Conservation (phyloP, 2,888 invertebrate species). For the Leptopilina myrica region DNA sequence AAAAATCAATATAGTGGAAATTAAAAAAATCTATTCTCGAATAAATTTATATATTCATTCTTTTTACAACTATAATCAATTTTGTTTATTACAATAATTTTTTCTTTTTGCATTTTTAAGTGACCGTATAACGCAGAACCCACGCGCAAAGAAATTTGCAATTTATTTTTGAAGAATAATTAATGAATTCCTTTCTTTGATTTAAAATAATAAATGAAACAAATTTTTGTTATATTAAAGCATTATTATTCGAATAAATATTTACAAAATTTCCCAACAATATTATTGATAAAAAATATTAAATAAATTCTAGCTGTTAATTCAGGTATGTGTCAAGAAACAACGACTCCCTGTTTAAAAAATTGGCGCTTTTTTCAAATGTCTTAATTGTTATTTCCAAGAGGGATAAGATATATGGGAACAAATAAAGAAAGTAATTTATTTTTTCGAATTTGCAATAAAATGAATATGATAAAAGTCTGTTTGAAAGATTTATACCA, state of each 20-base stretch:
- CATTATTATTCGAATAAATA: not conserved
- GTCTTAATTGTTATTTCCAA: not conserved
- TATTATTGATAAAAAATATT: not conserved
- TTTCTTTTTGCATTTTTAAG: slow-evolving; percentile 12
- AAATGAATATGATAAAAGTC: not conserved
- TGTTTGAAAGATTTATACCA: not conserved
- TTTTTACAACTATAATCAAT: slow-evolving; percentile 20
- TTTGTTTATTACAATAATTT: slow-evolving; percentile 12
- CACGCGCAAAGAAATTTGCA: slow-evolving; percentile 37
- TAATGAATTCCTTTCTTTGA: not conserved
- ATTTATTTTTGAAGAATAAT: not conserved
- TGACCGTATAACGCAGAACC: slow-evolving; percentile 35
- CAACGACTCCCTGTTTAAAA: not conserved
- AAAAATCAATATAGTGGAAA: not conserved
- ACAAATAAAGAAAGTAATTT: not conserved
- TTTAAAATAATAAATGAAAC: not conserved
- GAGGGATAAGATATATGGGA: not conserved
- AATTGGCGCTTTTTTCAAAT: not conserved
- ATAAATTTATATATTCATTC: not conserved
- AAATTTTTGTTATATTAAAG: not conserved
- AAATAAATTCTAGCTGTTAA: not conserved
- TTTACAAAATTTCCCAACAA: not conserved
- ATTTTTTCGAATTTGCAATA: not conserved
- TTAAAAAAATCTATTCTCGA: not conserved
- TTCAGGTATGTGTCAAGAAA: not conserved